Evolutionary conservation across 2,797 vertebrate species (phyloP).

Genomic region (Trachops cirrhosus): DNA sequence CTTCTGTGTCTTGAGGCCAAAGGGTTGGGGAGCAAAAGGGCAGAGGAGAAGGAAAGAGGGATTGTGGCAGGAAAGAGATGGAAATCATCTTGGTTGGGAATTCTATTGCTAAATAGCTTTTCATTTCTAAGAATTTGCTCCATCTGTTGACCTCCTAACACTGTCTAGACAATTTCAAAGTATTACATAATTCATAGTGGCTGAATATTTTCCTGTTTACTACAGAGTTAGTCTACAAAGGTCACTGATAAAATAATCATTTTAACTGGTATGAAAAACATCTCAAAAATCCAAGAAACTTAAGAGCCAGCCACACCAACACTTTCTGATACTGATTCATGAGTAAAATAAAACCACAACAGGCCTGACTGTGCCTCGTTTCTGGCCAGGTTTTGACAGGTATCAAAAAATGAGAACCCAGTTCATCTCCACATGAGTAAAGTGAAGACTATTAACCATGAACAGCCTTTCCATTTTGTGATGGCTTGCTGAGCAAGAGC

Average conservation of each 20-base stretch:
- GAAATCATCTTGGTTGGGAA: not conserved
- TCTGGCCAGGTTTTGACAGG: conserved; percentile 12
- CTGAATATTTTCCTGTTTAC: conserved; percentile 60
- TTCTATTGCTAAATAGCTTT: not conserved
- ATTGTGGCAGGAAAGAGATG: too few species aligned
- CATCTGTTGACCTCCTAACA: conserved; percentile 16
- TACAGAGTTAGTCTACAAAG: conserved; percentile 55
- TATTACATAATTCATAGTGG: conserved; percentile 60
- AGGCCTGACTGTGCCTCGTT: not conserved
- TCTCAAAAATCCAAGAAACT: conserved; percentile 34
- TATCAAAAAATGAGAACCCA: not conserved
- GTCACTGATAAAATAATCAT: conserved; percentile 62
- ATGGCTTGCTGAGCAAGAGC: not conserved
- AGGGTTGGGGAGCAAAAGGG: not conserved
- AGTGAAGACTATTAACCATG: not conserved
- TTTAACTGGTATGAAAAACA: conserved; percentile 50
- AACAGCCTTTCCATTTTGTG: not conserved
- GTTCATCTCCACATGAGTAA: not conserved
- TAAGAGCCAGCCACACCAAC: not conserved
- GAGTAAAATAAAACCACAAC: not conserved
- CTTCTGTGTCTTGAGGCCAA: not conserved
- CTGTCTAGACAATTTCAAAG: conserved; percentile 64
- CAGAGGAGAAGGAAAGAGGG: not conserved
- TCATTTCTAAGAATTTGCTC: conserved; percentile 47
- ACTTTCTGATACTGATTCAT: not conserved